These are phyloP conservation scores for Nibea albiflora DNA, from an alignment of 2,113 vertebrate genomes.

Conservation along the genomic window DNA sequence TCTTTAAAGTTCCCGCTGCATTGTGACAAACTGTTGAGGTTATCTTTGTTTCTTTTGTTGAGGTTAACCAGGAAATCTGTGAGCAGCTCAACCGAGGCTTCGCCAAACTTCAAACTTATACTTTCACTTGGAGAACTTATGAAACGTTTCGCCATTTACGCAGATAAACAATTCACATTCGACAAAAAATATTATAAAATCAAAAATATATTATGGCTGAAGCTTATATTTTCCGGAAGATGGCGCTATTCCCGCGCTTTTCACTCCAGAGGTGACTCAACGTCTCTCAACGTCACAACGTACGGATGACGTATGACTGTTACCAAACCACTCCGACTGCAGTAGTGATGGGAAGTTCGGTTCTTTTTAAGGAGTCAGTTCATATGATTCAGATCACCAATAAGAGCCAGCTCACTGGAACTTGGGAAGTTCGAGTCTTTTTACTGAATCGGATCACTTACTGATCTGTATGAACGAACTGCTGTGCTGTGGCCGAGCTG, in stretches of 20 bases:
- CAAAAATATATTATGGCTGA: background rate
- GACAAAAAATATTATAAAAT: accelerated
- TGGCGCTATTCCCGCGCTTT: slow-evolving; percentile 26
- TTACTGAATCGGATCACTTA: too few species aligned
- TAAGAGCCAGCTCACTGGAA: too few species aligned
- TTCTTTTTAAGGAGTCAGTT: too few species aligned
- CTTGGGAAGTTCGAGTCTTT: too few species aligned
- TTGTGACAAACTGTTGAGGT: slow-evolving; percentile 62
- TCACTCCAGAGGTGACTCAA: accelerated
- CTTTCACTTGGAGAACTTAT: background rate
- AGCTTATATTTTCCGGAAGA: slow-evolving; percentile 31
- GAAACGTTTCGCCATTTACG: slow-evolving; percentile 47
- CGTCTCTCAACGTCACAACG: slow-evolving; percentile 26
- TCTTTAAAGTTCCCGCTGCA: slow-evolving; percentile 71
- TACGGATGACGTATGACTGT: background rate
- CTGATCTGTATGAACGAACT: too few species aligned
- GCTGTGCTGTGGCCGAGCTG: too few species aligned
- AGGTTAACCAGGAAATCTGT: slow-evolving; percentile 73
- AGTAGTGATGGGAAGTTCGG: too few species aligned
- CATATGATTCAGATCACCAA: too few species aligned
- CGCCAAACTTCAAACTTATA: slow-evolving; percentile 61
- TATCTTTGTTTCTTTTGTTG: slow-evolving; percentile 76
- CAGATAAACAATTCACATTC: background rate
- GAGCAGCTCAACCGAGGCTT: slow-evolving; percentile 72
- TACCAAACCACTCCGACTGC: background rate